Evolutionary conservation across 2,888 invertebrate species (phyloP).

Genomic region (Trisateles emortualis): DNA sequence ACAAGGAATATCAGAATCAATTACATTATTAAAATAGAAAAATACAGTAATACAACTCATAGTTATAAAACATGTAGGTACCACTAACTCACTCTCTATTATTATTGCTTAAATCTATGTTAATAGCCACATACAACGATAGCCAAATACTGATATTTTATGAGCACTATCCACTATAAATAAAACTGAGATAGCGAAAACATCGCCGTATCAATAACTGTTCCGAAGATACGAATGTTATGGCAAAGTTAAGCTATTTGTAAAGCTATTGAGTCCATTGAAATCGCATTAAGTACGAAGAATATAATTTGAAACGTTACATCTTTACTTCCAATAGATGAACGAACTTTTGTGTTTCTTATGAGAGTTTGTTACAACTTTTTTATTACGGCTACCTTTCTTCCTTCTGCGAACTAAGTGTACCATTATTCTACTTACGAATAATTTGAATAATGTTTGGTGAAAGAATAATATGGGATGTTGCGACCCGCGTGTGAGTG

Average conservation of each 20-base stretch:
- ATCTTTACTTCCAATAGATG: background rate
- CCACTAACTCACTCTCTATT: no score
- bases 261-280: background rate
- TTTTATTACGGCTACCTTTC: constrained; percentile 21
- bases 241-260: background rate
- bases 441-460: constrained; percentile 39
- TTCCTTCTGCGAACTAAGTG: constrained; percentile 34
- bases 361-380: constrained; percentile 31
- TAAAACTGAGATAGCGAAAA: background rate
- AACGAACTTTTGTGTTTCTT: constrained; percentile 15
- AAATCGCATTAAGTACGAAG: background rate
- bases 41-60: no score
- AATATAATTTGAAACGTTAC: background rate
- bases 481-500: background rate
- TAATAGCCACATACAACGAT: no score
- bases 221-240: background rate
- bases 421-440: constrained; percentile 34
- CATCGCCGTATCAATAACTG: background rate
- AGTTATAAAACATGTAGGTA: no score
- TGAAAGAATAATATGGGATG: constrained; percentile 33
- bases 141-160: background rate
- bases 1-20: no score
- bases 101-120: no score
- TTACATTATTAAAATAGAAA: no score
- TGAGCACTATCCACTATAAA: background rate